Base-by-base conservation (phyloP, 2,113 vertebrate genomes). In the Columba livia region DNA sequence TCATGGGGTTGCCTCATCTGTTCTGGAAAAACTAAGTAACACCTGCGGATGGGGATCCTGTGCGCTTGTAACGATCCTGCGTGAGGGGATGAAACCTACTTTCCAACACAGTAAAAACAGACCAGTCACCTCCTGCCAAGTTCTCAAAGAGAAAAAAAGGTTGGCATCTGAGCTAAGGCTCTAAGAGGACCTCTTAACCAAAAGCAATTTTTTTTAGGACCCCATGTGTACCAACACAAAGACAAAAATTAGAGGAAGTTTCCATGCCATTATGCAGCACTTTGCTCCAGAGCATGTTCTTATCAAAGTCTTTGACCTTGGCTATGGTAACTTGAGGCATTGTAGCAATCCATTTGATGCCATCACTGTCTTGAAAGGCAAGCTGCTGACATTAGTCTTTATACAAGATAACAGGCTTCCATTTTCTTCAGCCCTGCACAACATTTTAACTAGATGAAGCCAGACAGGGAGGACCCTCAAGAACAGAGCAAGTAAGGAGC, bases 91-190 rank as follows among this genome's bases (percentile, higher is more conserved):
- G 42, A 85, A 85, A 88, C 10, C 38, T 65, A 6, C 20, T 85
- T 87, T 96, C 48, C 80, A 61, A n/a, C 53, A 81, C 7, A 23
- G 42, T 42, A 92, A 87, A 91, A 95, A 69, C 71, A 93, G 56
- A 93, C 15, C 24, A 54, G 58, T 62, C 20, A 44, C 11, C 21
- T 89, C 75, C 64, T 75, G 72, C 53, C 77, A 92, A 89, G 31
- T 85, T 93, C 58, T 92, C 34, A 73, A 77, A 89, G 87, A 42
- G 4, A 10, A 73, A 65, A 75, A 44, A 65, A 77, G 88, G 14
- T 9, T 78, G 54, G 48, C 53, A 92, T 32, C 48, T 75, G 53
- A 60, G 7, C 42, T 90, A 81, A 81, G 34, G 48, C 14, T 88
- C 44, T 71, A 38, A 64, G 2, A 19, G 3, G 20, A 28, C 15